phyloP scores from a whole-genome alignment of 2,113 vertebrate species.

The Perognathus longimembris region DNA sequence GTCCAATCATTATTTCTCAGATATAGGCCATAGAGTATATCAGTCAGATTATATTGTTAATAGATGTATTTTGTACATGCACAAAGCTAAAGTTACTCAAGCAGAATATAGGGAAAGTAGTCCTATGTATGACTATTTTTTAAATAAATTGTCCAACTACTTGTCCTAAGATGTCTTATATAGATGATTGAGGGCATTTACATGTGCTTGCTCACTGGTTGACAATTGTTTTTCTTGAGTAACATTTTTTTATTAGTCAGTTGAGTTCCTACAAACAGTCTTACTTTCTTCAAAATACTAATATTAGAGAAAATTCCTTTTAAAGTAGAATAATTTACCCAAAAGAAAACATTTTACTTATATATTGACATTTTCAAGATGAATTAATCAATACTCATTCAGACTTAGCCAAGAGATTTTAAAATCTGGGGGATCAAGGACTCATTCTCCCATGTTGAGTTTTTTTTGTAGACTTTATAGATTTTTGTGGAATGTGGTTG shows the following conservation, averaged over 20 bases:
- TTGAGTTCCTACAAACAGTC: not conserved
- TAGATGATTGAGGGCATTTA: not conserved
- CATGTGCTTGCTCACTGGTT: not conserved
- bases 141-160: not conserved
- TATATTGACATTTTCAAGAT: not conserved
- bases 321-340: not conserved
- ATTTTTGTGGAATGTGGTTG: not conserved
- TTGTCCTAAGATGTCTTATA: not conserved
- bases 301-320: not conserved
- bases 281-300: not conserved
- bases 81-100: not conserved
- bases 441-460: not conserved
- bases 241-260: not conserved
- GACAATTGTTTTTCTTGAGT: not conserved
- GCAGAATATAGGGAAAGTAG: not conserved
- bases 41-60: not conserved
- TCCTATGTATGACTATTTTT: not conserved
- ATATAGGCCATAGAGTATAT: not conserved
- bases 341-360: not conserved
- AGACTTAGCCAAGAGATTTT: constrained; percentile 1
- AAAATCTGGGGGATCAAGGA: not conserved
- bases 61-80: not conserved
- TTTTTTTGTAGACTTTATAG: not conserved
- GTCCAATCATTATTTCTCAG: not conserved
- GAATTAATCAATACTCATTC: not conserved